Conservation (phyloP, 2,888 invertebrate genomes). For the Cabera pusaria region DNA sequence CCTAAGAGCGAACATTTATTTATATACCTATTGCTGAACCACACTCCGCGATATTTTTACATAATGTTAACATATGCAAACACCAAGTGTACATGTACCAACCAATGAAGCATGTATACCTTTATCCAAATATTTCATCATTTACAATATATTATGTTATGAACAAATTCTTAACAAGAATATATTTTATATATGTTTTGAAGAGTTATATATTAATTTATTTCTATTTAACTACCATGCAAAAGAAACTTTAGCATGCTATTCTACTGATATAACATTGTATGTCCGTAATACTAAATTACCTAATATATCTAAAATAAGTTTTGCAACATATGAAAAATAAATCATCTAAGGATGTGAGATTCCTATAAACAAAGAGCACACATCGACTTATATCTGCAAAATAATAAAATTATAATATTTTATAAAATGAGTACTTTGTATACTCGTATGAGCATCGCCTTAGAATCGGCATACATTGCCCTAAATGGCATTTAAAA, state of each 20-base stretch:
- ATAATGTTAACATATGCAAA: slow-evolving; percentile 49
- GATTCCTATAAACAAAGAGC: slow-evolving; percentile 45
- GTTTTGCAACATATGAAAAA: slow-evolving; percentile 48
- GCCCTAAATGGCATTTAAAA: slow-evolving; percentile 16
- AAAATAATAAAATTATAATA: slow-evolving; percentile 33
- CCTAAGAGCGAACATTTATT: slow-evolving; percentile 71
- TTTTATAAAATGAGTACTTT: slow-evolving; percentile 38
- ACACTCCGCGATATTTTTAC: slow-evolving; percentile 68
- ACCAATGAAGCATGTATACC: slow-evolving; percentile 57
- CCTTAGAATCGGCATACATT: slow-evolving; percentile 15
- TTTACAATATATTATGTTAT: slow-evolving; percentile 64
- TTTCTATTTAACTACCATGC: slow-evolving; percentile 69
- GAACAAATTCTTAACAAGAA: slow-evolving; percentile 62
- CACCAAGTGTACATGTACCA: slow-evolving; percentile 48
- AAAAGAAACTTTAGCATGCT: slow-evolving; percentile 69
- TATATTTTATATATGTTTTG: slow-evolving; percentile 45
- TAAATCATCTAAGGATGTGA: slow-evolving; percentile 53
- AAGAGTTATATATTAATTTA: slow-evolving; percentile 63
- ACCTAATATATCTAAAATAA: slow-evolving; percentile 49
- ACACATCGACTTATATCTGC: slow-evolving; percentile 39
- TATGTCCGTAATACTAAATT: slow-evolving; percentile 62
- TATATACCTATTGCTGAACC: slow-evolving; percentile 59
- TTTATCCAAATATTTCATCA: slow-evolving; percentile 59
- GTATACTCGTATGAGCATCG: slow-evolving; percentile 26
- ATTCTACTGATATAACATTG: slow-evolving; percentile 64